These are phyloP conservation scores for Orthonevra nobilis DNA, from an alignment of 2,888 invertebrate genomes.

Conservation along the genomic window DNA sequence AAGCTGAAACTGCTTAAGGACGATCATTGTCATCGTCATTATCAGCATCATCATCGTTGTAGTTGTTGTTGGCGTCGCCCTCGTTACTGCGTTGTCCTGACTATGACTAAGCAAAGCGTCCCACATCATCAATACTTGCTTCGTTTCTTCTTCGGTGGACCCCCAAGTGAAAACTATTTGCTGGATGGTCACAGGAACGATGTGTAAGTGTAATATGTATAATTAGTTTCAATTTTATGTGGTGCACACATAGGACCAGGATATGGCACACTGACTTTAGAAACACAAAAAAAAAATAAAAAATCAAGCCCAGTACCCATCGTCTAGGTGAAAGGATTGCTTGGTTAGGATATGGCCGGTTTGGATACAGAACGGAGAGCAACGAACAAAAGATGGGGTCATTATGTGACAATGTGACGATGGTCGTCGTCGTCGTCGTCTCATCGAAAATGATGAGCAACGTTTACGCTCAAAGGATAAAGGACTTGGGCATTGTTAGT, in stretches of 20 bases:
- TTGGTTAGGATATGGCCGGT: too few relatives aligned
- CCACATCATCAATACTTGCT: constrained; percentile 63
- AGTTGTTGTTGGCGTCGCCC: constrained; percentile 8
- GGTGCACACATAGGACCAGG: constrained; percentile 24
- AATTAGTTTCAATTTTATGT: constrained; percentile 70
- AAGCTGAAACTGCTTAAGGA: constrained; percentile 48
- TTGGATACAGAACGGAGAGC: constrained; percentile 1
- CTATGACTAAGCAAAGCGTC: constrained; percentile 56
- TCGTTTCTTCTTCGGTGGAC: constrained; percentile 35
- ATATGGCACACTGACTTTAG: constrained; percentile 10
- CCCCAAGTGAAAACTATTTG: constrained; percentile 61
- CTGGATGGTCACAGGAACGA: constrained; percentile 60
- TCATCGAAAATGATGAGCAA: constrained; percentile 60
- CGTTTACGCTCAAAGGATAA: constrained; percentile 58
- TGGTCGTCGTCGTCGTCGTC: constrained; percentile 21
- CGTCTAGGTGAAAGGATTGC: constrained; percentile 50
- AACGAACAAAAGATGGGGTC: constrained; percentile 59
- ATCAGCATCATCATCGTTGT: constrained; percentile 10
- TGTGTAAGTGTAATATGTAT: constrained; percentile 69
- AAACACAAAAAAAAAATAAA: too few relatives aligned
- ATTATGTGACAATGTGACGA: constrained; percentile 65
- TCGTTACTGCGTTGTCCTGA: constrained; percentile 11
- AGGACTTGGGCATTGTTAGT: constrained; percentile 54
- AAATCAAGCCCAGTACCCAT: not conserved
- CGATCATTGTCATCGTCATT: constrained; percentile 58